These are phyloP conservation scores for Ptychoptera albimana DNA, from an alignment of 2,888 invertebrate genomes.

Conservation along the genomic window DNA sequence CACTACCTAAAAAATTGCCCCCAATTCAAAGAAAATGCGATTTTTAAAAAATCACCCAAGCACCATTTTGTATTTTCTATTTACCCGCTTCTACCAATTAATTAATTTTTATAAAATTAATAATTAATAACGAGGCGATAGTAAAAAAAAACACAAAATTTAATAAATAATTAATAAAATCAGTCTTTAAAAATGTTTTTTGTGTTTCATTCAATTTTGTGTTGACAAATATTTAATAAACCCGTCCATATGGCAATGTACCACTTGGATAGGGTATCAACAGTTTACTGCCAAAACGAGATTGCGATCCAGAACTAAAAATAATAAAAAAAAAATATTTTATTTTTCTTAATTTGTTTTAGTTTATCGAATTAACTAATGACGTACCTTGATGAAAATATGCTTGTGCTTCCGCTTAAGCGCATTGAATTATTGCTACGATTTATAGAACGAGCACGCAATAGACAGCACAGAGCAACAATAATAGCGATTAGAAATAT, in stretches of 20 bases:
- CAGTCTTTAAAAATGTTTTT: too few species aligned
- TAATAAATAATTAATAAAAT: too few species aligned
- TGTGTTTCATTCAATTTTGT: too few species aligned
- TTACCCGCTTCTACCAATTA: too few species aligned
- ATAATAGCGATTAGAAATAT: constrained; percentile 56
- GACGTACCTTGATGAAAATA: constrained; percentile 14
- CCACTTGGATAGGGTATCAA: constrained; percentile 26
- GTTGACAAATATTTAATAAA: constrained; percentile 23
- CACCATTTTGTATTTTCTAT: too few species aligned
- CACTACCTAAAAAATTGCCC: too few species aligned
- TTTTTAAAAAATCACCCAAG: too few species aligned
- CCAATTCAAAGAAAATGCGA: too few species aligned
- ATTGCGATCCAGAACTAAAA: constrained; percentile 18
- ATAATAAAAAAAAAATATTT: not conserved
- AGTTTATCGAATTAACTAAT: too few species aligned
- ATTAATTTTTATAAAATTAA: too few species aligned
- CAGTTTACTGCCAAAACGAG: constrained; percentile 23
- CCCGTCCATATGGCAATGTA: constrained; percentile 25
- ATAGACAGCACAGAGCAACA: constrained; percentile 48
- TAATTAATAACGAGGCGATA: too few species aligned
- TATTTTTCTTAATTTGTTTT: not conserved
- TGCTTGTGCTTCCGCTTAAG: constrained; percentile 8
- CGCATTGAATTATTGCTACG: constrained; percentile 13
- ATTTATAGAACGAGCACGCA: constrained; percentile 35
- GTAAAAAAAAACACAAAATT: too few species aligned